A percentile compares a stretch with the other conserved stretches of the same genome.
These are phyloP conservation scores for Acronicta psi DNA, from an alignment of 2,888 invertebrate species.

Conservation along the genomic window DNA sequence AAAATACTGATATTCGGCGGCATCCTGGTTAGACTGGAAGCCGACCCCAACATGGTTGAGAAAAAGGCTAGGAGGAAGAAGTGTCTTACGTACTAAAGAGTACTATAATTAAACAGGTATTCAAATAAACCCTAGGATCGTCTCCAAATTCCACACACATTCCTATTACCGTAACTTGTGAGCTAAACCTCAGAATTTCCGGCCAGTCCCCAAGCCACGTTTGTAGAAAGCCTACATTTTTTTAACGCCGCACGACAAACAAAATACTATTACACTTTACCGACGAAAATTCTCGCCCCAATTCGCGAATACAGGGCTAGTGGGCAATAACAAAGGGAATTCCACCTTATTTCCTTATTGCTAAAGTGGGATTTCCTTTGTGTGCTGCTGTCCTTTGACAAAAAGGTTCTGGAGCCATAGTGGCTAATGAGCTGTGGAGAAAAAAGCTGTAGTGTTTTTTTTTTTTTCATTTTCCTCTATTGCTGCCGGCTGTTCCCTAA, in stretches of 20 bases:
- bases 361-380: slow-evolving; percentile 50
- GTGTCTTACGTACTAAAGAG: no score
- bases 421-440: slow-evolving; percentile 68
- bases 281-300: slow-evolving; percentile 64
- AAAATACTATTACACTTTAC: slow-evolving; percentile 66
- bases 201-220: slow-evolving; percentile 15
- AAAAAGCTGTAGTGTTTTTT: slow-evolving; percentile 58
- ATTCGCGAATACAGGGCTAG: slow-evolving; percentile 51
- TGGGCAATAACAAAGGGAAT: slow-evolving; percentile 29
- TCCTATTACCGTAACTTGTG: slow-evolving; percentile 6
- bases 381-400: slow-evolving; percentile 62
- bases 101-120: not conserved
- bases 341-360: slow-evolving; percentile 21
- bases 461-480: slow-evolving; percentile 59
- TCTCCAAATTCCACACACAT: slow-evolving; percentile 13
- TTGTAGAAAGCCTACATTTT: slow-evolving; percentile 44
- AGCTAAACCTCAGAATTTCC: slow-evolving; percentile 23
- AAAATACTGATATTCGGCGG: no score
- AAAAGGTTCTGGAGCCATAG: slow-evolving; percentile 66
- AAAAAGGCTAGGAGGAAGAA: no score
- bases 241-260: slow-evolving; percentile 58
- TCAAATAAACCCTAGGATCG: not conserved
- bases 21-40: no score
- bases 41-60: no score
- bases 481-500: slow-evolving; percentile 44